Base-by-base conservation (phyloP, 2,113 vertebrate genomes). In the Heliornis fulica region DNA sequence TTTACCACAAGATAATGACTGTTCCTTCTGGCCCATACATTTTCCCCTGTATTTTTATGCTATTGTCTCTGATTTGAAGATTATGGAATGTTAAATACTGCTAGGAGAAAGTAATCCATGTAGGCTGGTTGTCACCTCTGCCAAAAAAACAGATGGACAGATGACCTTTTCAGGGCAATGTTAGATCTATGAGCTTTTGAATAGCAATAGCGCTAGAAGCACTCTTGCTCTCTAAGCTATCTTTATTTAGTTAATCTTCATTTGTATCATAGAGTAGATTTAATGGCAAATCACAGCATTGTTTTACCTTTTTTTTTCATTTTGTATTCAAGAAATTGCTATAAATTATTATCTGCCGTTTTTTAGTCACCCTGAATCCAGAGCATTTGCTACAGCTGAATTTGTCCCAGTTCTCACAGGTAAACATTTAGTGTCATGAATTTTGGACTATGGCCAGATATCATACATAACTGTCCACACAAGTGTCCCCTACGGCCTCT, bases 121-220 rank as follows among this genome's bases (percentile, higher is more conserved):
- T 74, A 77, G 79, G 64, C 60, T 92, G 34, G 60, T 92, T 95
- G 94, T 96, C 95, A 96, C 92, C 92, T 96, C 79, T 90, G 93
- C 93, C 93, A 93, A 76, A 72, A 82, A 76, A 95, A 78, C 96
- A 96, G 92, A 96, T 96, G 92, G 93, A 83, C 85, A 9, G 51
- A 60, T 94, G 94, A 95, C 92, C 96, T 93, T 96, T 96, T 45
- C 88, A 90, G 79, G 71, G 64, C 68, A 78, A 6, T 45, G 46
- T 90, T 93, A 80, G 46, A 81, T 81, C 85, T 64, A 21, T 88
- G 85, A 81, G 85, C 68, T 94, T 96, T 68, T 92, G 82, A 78
- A 51, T 90, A 64, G 64, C 71, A 79, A 5, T 31, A 61, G 31
- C 93, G 70, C 85, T 79, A 40, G 54, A 28, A 91, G 25, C 46